Base-by-base conservation (phyloP, 2,888 invertebrate genomes). In the Amiota mariae region DNA sequence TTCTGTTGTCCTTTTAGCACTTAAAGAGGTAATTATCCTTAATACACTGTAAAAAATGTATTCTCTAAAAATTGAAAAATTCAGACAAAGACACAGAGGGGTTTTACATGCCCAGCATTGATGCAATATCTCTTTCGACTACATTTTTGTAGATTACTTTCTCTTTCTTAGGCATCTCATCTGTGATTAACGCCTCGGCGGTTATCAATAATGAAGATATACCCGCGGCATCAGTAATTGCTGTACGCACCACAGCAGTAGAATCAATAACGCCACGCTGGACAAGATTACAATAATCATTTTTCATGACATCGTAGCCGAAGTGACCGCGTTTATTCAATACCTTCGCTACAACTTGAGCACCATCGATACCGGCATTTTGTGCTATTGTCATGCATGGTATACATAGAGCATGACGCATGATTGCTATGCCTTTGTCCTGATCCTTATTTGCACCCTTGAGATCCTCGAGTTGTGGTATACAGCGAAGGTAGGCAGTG, bases 141-240 rank as follows among this genome's bases (percentile, higher is more conserved):
- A 75, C 56, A 51, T 49, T 67, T 20, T 71, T 36, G 48, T 75
- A 75, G 4, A 93, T 94, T 91, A 93, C 93, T 8, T 92, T 92
- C 91, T 72, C 56, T 1, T 56, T 90, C 89, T 98, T 97, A 87
- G 95, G 94, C 10, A 98, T 98, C 72, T 97, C 91, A 86, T 99
- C 98, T 57, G 96, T 95, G 76, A 99, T 95, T 8, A 99, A 98
- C 49, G 96, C 95, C 91, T 99, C 99, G 0, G 97, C 97, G 10
- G 98, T 98, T 36, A 97, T 96, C 49, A 98, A 91, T 3, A 98
- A 91, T 0, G 98, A 98, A 0, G 98, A 97, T 13, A 98, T 97
- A 61, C 98, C 97, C 71, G 97, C 94, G 36, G 98, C 98, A 89
- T 98, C 97, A 12, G 95, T 94, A 51, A 98, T 91, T 0, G 98